Conservation (phyloP, 2,113 vertebrate species). For the Candoia aspera region DNA sequence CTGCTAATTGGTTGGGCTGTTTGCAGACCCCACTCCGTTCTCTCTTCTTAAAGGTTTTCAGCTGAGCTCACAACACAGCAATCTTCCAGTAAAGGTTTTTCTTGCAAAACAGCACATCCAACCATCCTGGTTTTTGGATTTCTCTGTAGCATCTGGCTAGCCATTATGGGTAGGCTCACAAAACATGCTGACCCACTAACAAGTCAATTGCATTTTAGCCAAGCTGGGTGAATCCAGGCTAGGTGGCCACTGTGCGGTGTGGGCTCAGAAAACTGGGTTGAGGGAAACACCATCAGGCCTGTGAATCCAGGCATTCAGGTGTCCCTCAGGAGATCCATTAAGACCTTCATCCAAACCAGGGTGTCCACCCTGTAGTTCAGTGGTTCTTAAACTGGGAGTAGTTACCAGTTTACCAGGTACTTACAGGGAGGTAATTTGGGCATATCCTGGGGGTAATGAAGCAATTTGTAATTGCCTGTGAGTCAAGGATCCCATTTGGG, state of each 20-base stretch:
- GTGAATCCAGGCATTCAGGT: neutral
- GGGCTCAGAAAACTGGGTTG: neutral
- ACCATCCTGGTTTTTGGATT: neutral
- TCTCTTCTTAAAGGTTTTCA: neutral
- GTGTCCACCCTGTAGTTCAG: too few relatives aligned
- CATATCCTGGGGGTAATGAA: neutral
- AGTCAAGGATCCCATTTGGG: neutral
- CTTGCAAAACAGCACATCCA: neutral
- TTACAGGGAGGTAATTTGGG: neutral
- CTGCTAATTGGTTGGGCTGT: neutral
- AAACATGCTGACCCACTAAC: too few relatives aligned
- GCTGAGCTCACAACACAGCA: neutral
- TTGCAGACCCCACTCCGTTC: neutral
- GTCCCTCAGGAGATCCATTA: neutral
- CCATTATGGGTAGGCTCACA: neutral
- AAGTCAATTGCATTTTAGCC: neutral
- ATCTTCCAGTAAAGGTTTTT: neutral
- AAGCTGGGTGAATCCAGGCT: neutral
- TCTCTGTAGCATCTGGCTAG: neutral
- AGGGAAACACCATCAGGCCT: neutral
- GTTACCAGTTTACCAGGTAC: neutral
- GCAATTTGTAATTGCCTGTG: neutral
- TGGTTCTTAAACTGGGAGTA: neutral
- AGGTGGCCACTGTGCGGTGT: neutral
- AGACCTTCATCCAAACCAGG: neutral